A percentile compares a stretch with the other conserved stretches of the same genome.
phyloP scores from a whole-genome alignment of 2,113 vertebrate species.

The Mellivora capensis region DNA sequence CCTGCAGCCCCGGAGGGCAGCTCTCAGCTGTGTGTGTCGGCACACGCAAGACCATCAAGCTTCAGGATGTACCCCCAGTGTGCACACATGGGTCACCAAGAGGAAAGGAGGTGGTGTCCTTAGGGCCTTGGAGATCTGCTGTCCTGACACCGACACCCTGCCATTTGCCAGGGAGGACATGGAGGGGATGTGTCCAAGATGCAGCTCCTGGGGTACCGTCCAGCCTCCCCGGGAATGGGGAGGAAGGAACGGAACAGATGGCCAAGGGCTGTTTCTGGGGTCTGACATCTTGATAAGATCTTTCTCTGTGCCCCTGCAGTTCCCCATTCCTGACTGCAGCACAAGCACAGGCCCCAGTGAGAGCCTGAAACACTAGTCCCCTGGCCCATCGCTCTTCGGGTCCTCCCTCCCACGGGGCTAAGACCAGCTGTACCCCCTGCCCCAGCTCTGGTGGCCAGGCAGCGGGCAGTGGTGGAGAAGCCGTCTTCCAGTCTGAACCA shows the following conservation, averaged over 20 bases:
- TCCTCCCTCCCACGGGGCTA: background rate
- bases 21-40: rapidly evolving
- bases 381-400: rapidly evolving
- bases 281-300: background rate
- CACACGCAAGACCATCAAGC: background rate
- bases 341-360: background rate
- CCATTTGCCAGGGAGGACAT: background rate
- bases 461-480: background rate
- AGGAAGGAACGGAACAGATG: background rate
- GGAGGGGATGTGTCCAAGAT: background rate
- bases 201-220: background rate
- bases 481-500: background rate
- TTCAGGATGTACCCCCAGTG: no score
- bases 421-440: background rate
- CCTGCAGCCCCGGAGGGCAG: background rate
- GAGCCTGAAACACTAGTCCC: background rate
- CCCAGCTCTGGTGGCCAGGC: background rate
- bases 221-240: background rate
- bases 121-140: background rate
- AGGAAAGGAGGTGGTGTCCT: background rate
- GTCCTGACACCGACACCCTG: background rate
- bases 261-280: background rate
- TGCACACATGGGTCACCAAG: background rate
- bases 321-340: background rate
- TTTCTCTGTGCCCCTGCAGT: background rate